Conservation (phyloP, 2,113 vertebrate genomes). For the Morone chrysops region DNA sequence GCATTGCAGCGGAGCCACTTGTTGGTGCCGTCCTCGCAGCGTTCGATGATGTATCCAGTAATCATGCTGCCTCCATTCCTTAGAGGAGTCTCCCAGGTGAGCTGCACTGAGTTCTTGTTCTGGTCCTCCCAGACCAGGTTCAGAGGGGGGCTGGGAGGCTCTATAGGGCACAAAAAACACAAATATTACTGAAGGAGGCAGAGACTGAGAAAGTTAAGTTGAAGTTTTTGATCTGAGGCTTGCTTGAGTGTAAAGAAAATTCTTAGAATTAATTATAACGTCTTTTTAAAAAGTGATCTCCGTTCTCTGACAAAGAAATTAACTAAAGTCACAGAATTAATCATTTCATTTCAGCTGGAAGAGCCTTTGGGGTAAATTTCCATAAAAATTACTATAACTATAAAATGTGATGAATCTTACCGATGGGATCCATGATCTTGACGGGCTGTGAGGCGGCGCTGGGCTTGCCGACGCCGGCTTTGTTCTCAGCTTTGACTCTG, state of each 20-base stretch:
- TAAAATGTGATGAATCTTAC: constrained; percentile 78
- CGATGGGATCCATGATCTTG: constrained; percentile 96
- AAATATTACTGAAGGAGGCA: not conserved
- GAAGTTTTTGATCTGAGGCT: no score
- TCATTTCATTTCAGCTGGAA: not conserved
- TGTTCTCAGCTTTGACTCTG: constrained; percentile 95
- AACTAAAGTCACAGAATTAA: not conserved
- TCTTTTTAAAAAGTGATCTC: no score
- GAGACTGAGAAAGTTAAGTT: not conserved
- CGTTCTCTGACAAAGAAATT: no score
- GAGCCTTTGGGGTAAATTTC: not conserved
- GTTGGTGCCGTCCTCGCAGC: constrained; percentile 90
- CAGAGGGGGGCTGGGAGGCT: constrained; percentile 93
- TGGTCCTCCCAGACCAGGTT: constrained; percentile 91
- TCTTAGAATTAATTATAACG: no score
- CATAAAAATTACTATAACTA: no score
- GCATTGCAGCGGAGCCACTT: constrained; percentile 96
- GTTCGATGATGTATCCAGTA: constrained; percentile 94
- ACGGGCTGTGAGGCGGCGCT: constrained; percentile 92
- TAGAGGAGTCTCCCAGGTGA: constrained; percentile 94
- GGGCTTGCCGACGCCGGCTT: constrained; percentile 94
- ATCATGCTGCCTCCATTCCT: constrained; percentile 93
- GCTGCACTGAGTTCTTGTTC: constrained; percentile 92
- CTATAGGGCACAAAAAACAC: constrained; percentile 76
- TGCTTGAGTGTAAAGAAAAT: no score